phyloP scores from a whole-genome alignment of 2,797 vertebrate genomes.

The Enteromius radiatus region DNA sequence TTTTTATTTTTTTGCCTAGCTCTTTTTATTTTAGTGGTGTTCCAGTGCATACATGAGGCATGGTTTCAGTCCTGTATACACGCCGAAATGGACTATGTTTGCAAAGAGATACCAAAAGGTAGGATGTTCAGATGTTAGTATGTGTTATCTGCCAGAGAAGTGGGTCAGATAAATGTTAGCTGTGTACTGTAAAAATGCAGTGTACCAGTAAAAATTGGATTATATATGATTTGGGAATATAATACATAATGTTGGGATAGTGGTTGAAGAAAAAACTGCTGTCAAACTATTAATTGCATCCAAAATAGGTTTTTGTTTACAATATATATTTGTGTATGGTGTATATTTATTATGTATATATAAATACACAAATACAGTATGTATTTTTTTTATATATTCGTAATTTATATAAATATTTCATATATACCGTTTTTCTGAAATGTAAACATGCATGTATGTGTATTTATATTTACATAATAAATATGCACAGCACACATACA shows the following conservation, averaged over 20 bases:
- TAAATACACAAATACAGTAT: neutral
- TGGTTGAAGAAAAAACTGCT: neutral
- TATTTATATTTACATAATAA: neutral
- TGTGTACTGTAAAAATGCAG: neutral
- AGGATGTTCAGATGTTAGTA: conserved; percentile 40
- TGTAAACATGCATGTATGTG: neutral
- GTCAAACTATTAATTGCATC: neutral
- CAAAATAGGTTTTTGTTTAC: neutral
- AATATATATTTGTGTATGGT: neutral
- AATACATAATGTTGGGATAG: neutral
- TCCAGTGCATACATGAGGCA: conserved; percentile 40
- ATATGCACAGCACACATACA: neutral
- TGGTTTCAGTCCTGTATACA: conserved; percentile 36
- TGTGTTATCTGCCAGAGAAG: neutral
- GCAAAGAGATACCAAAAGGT: conserved; percentile 67
- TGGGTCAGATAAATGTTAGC: neutral
- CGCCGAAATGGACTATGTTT: conserved; percentile 59
- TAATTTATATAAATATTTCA: neutral
- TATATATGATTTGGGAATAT: neutral
- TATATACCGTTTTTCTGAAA: neutral
- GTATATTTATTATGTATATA: neutral
- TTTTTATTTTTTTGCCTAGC: conserved; percentile 55
- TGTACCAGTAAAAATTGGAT: neutral
- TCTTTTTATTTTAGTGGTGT: conserved; percentile 55
- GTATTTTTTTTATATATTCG: neutral